These are phyloP conservation scores for Stegodyphus mimosarum DNA, from an alignment of 1,140 invertebrate species.

Conservation along the genomic window DNA sequence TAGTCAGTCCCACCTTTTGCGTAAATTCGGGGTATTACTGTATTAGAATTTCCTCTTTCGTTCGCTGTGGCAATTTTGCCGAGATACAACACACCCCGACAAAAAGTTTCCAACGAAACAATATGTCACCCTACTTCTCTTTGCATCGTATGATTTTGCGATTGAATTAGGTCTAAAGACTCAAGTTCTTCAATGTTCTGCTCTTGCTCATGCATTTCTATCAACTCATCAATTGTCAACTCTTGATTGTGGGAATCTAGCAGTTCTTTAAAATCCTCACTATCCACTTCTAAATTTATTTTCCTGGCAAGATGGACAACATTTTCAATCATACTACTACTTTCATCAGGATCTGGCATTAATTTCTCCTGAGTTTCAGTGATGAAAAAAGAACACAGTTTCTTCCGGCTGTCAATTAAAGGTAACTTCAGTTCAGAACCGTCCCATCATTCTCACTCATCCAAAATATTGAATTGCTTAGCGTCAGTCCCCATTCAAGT, in stretches of 20 bases:
- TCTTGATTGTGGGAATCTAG: constrained; percentile 19
- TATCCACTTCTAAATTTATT: constrained; percentile 35
- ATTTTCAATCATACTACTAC: constrained; percentile 23
- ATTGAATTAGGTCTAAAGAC: not conserved
- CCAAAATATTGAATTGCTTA: too few species aligned
- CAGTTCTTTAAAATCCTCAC: constrained; percentile 22
- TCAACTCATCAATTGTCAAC: constrained; percentile 39
- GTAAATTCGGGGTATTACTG: too few species aligned
- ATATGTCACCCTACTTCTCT: too few species aligned
- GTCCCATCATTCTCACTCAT: too few species aligned
- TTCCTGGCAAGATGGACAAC: constrained; percentile 31
- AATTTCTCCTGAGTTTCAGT: constrained; percentile 11
- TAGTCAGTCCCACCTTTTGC: too few species aligned
- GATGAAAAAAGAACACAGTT: not conserved
- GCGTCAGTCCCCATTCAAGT: too few species aligned
- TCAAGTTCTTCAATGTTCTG: constrained; percentile 20
- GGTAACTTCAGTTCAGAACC: too few species aligned
- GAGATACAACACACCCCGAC: too few species aligned
- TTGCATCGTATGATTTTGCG: constrained; percentile 41
- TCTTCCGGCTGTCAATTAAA: not conserved
- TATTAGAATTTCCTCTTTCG: too few species aligned
- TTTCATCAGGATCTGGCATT: constrained; percentile 21
- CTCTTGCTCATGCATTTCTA: constrained; percentile 30
- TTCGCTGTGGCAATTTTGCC: too few species aligned
- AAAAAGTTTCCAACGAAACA: too few species aligned